phyloP scores from a whole-genome alignment of 2,888 invertebrate species.

The Acronicta aceris region DNA sequence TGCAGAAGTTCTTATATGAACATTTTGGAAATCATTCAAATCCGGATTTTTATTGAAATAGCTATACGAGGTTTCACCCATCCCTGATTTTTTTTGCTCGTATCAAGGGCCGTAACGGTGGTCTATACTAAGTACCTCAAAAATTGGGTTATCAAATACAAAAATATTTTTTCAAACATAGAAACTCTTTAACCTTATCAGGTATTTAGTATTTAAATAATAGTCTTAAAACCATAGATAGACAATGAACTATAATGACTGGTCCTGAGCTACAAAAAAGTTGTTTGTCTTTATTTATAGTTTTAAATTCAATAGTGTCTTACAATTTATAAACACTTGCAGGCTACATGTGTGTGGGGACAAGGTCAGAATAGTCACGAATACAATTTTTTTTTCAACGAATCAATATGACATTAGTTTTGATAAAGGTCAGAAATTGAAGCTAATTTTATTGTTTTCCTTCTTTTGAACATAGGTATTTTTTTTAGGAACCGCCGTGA shows the following conservation, averaged over 20 bases:
- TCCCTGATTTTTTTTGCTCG: too few species aligned
- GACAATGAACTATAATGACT: not conserved
- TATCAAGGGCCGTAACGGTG: too few species aligned
- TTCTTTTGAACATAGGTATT: not conserved
- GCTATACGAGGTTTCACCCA: too few species aligned
- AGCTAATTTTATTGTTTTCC: constrained; percentile 5
- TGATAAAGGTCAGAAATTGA: constrained; percentile 36
- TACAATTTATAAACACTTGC: constrained; percentile 60
- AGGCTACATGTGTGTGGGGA: constrained; percentile 58
- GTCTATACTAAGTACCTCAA: too few species aligned
- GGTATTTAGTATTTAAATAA: too few species aligned
- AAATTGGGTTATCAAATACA: too few species aligned
- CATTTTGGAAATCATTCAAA: too few species aligned
- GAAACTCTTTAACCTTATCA: too few species aligned
- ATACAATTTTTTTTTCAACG: constrained; percentile 26
- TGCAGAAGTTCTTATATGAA: too few species aligned
- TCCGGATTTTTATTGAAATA: too few species aligned
- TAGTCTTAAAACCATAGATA: too few species aligned
- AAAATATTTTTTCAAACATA: too few species aligned
- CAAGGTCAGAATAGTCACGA: constrained; percentile 75
- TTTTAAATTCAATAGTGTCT: constrained; percentile 60
- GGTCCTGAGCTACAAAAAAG: not conserved
- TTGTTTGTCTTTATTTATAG: constrained; percentile 15
- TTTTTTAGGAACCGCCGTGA: not conserved
- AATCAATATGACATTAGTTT: constrained; percentile 38